phyloP scores from a whole-genome alignment of 2,888 invertebrate species.

The Scaptomyza caliginosa region DNA sequence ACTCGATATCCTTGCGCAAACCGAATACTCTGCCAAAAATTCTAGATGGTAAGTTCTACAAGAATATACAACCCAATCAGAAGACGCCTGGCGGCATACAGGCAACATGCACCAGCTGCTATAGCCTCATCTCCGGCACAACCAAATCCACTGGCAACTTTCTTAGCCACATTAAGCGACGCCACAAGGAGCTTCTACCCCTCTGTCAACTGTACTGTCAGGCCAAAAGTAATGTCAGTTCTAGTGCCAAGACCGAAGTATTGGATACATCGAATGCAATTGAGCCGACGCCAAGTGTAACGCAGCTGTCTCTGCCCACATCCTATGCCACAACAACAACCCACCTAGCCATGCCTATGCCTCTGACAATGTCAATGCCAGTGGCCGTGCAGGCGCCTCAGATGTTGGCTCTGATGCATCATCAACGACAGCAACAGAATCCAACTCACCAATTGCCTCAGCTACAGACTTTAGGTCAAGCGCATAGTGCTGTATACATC shows the following conservation, averaged over 20 bases:
- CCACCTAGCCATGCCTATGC: conserved; percentile 50
- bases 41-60: conserved; percentile 81
- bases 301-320: conserved; percentile 23
- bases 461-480: conserved; percentile 31
- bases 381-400: conserved; percentile 61
- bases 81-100: conserved; percentile 81
- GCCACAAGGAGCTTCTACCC: conserved; percentile 76
- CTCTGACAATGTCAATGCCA: conserved; percentile 56
- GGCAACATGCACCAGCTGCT: conserved; percentile 81
- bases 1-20: conserved; percentile 59
- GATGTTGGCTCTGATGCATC: conserved; percentile 65
- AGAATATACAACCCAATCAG: conserved; percentile 78
- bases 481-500: conserved; percentile 56
- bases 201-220: conserved; percentile 78
- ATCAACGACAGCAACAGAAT: conserved; percentile 47
- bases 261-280: conserved; percentile 16
- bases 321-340: conserved; percentile 43
- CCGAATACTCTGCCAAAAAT: conserved; percentile 78
- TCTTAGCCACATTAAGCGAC: conserved; percentile 80
- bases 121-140: conserved; percentile 79
- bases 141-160: conserved; percentile 82
- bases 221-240: conserved; percentile 52
- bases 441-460: conserved; percentile 35
- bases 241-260: conserved; percentile 13
- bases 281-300: conserved; percentile 28